Evolutionary conservation across 2,113 vertebrate species (phyloP).

Genomic region (Zosterops pallidus): DNA sequence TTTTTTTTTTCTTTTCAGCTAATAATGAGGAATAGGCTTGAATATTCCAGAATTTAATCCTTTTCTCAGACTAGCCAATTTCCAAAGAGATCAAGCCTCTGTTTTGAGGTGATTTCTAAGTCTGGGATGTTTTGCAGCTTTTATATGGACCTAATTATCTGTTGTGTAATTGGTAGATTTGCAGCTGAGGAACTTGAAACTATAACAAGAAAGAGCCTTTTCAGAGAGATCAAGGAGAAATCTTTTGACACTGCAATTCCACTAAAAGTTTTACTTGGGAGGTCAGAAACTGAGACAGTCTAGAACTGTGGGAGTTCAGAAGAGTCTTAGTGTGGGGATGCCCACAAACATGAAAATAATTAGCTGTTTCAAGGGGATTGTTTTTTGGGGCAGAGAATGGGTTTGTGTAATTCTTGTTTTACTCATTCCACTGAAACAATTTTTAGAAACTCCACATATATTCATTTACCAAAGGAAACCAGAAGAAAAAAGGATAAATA

Average conservation of each 20-base stretch:
- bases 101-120: neutral
- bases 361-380: neutral
- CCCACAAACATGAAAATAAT: slow-evolving; percentile 29
- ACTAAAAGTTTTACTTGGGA: slow-evolving; percentile 17
- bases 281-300: slow-evolving; percentile 22
- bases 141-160: neutral
- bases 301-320: neutral
- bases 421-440: neutral
- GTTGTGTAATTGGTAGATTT: slow-evolving; percentile 8
- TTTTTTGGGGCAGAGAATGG: neutral
- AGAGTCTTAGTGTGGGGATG: neutral
- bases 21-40: neutral
- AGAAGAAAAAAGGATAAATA: neutral
- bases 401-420: neutral
- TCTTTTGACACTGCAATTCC: neutral
- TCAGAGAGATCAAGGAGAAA: neutral
- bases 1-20: neutral
- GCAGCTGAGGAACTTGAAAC: neutral
- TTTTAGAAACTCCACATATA: neutral
- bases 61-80: neutral
- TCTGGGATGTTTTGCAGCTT: neutral
- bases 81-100: neutral
- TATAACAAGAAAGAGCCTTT: neutral
- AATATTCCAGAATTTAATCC: neutral
- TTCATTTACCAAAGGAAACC: neutral